Percentiles rank a stretch among this genome's conserved stretches.
phyloP scores from a whole-genome alignment of 2,888 invertebrate genomes.

The Lysandra coridon region DNA sequence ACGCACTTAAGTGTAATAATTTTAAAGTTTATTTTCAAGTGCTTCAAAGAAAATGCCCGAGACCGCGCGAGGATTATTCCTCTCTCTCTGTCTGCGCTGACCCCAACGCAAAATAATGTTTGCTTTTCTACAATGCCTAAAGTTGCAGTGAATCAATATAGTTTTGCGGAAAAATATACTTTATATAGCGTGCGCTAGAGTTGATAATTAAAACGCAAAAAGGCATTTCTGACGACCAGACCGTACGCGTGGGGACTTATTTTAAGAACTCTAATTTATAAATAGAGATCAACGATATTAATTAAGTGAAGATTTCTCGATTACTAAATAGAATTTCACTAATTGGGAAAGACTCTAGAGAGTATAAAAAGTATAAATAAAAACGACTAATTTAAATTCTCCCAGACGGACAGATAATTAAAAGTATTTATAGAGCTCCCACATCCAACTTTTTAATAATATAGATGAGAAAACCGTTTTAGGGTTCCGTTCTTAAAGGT shows the following conservation, averaged over 20 bases:
- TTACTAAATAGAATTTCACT: not conserved
- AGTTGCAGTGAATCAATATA: too few relatives aligned
- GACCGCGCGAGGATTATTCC: too few relatives aligned
- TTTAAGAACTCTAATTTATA: not conserved
- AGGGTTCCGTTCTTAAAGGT: not conserved
- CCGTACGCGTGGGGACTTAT: not conserved
- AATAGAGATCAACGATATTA: not conserved
- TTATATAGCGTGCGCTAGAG: too few relatives aligned
- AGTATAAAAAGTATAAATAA: not conserved
- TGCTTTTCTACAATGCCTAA: too few relatives aligned
- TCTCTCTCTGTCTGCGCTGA: too few relatives aligned
- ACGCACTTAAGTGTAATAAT: too few relatives aligned
- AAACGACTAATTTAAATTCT: not conserved
- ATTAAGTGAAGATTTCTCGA: not conserved
- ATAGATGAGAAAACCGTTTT: not conserved
- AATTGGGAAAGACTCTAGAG: not conserved
- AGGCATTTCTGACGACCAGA: not conserved
- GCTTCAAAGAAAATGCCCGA: too few relatives aligned
- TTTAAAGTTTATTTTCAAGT: too few relatives aligned
- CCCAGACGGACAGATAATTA: not conserved
- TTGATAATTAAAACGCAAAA: too few relatives aligned
- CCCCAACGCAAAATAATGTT: too few relatives aligned
- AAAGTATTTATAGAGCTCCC: constrained; percentile 5
- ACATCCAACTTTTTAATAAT: not conserved
- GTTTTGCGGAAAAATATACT: too few relatives aligned